These are phyloP conservation scores for Drosophila flavopinicola DNA, from an alignment of 2,888 invertebrate genomes.

Conservation along the genomic window DNA sequence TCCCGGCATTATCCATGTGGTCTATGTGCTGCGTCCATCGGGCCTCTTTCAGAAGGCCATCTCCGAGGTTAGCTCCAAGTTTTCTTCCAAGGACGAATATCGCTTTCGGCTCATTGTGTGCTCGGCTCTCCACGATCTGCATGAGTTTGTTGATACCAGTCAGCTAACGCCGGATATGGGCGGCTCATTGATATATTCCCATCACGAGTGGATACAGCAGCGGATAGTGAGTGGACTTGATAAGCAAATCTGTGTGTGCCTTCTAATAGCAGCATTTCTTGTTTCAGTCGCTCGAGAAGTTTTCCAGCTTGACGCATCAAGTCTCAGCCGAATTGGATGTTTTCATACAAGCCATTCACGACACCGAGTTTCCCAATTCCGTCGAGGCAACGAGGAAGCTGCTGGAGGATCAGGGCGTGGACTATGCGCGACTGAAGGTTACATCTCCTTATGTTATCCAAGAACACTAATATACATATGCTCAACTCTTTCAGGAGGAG, in stretches of 20 bases:
- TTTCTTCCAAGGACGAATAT: conserved; percentile 94
- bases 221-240: conserved; percentile 90
- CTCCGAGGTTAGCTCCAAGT: conserved; percentile 94
- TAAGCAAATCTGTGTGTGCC: no score
- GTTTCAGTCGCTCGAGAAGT: conserved; percentile 95
- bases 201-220: conserved; percentile 98
- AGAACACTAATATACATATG: conserved; percentile 1
- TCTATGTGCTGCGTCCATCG: conserved; percentile 96
- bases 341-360: conserved; percentile 94
- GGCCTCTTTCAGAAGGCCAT: conserved; percentile 98
- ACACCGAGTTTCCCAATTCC: conserved; percentile 97
- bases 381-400: conserved; percentile 95
- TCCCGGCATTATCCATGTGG: conserved; percentile 95
- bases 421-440: conserved; percentile 86
- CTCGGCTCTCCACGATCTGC: conserved; percentile 93
- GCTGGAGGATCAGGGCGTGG: conserved; percentile 91
- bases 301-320: conserved; percentile 95
- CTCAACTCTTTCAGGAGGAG: conserved; percentile 87
- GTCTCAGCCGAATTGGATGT: conserved; percentile 94
- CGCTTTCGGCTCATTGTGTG: conserved; percentile 95
- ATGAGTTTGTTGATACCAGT: conserved; percentile 92
- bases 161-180: conserved; percentile 96
- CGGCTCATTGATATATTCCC: conserved; percentile 94
- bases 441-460: background rate
- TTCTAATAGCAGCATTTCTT: background rate